Conservation (phyloP, 2,797 vertebrate species). For the Hozukius guyotensis region DNA sequence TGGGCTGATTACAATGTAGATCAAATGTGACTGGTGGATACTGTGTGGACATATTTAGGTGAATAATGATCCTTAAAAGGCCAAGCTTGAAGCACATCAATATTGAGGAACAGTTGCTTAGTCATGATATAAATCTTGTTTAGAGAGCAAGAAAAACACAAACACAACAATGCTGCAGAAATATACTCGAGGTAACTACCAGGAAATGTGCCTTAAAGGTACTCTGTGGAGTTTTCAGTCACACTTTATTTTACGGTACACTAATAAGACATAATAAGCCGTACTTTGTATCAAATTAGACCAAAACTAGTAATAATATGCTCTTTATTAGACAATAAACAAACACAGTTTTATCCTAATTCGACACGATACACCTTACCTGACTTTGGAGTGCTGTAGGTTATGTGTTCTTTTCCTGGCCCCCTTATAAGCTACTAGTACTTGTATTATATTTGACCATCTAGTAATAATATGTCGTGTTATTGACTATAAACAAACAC, state of each 20-base stretch:
- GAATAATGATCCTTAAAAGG: constrained; percentile 35
- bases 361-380: neutral
- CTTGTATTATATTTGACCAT: too few species aligned
- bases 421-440: too few species aligned
- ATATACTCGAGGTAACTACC: neutral
- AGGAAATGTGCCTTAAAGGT: neutral
- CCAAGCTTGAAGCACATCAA: constrained; percentile 22
- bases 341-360: neutral
- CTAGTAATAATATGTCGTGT: neutral
- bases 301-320: neutral
- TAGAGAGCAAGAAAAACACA: neutral
- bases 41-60: constrained; percentile 19
- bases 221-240: neutral
- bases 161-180: neutral
- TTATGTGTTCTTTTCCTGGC: too few species aligned
- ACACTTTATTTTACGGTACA: neutral
- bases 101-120: constrained; percentile 4
- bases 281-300: too few species aligned
- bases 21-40: constrained; percentile 26
- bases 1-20: constrained; percentile 33
- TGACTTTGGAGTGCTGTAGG: too few species aligned
- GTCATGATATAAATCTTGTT: constrained; percentile 6
- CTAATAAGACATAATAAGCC: neutral
- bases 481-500: neutral
- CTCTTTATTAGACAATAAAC: neutral